Percentiles rank a stretch among this genome's conserved stretches.
phyloP scores from a whole-genome alignment of 2,888 invertebrate species.

The Lottia scabra region DNA sequence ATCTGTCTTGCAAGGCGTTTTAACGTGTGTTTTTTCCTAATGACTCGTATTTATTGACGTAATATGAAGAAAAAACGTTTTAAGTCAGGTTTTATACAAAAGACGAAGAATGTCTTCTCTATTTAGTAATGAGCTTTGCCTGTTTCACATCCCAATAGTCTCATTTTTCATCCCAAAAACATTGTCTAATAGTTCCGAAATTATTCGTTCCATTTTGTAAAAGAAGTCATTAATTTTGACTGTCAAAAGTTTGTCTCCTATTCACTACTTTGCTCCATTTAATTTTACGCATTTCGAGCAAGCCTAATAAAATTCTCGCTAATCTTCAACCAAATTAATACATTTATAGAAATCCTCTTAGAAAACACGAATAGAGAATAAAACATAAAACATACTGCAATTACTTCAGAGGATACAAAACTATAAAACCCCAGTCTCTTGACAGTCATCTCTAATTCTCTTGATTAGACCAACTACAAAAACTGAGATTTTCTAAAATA shows the following conservation, averaged over 20 bases:
- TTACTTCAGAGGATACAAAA: background rate
- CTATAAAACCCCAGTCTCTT: background rate
- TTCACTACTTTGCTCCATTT: background rate
- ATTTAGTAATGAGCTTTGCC: conserved; percentile 1
- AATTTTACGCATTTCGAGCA: conserved; percentile 1
- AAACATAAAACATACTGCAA: conserved; percentile 3
- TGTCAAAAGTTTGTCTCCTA: background rate
- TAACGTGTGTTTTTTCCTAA: background rate
- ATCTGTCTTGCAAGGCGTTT: conserved; percentile 1
- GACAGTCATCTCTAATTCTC: background rate
- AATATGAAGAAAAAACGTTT: background rate
- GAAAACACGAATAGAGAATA: background rate
- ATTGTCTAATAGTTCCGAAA: background rate
- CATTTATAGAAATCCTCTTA: background rate
- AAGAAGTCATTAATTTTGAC: conserved; percentile 2
- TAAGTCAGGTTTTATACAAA: background rate
- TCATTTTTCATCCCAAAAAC: background rate
- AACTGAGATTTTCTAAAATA: no score
- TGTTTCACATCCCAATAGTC: background rate
- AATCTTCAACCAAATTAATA: conserved; percentile 4
- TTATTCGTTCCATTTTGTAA: conserved; percentile 2
- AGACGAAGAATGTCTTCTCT: background rate
- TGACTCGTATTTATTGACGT: background rate
- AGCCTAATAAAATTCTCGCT: conserved; percentile 3
- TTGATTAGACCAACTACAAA: background rate